Evolutionary conservation across 2,113 vertebrate species (phyloP), one percentile per base, ranked within the genome.

Genomic region (Labrus mixtus): DNA sequence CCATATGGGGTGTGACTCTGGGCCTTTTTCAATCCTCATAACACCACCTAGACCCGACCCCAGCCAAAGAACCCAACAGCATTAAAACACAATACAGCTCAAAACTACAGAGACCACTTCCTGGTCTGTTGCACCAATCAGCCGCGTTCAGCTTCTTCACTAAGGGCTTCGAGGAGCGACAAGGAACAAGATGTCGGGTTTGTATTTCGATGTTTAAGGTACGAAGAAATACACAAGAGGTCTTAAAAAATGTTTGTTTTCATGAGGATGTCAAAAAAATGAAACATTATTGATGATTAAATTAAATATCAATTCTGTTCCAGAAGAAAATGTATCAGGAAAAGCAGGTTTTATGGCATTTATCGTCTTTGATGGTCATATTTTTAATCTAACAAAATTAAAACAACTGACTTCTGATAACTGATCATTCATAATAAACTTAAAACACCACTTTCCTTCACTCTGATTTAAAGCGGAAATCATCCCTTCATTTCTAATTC

Each of bases 121-220:
- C 91, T 87, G 79, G 63, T 85, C 91, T 90, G 88, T 60, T 90
- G 86, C 61, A 88, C 82, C 86, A 84, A 88, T 92, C 91, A 90
- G 76, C 50, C 51, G 6, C 33, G 33, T 74, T 71, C 33, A 56
- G 68, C 25, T 46, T 79, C 60, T 15, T 74, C 71, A 22, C 71
- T 87, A 81, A 83, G 71, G 81, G 74, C 83, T 69, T 59, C 46
- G 7, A 58, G 80, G 74, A 67, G 73, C 76, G 20, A 75, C 76
- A 61, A 19, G 51, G 61, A 83, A 83, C 15, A 76, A 90, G 76
- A 77, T 84, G 82, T 83, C 16, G n/a, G 76, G 29, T 33, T 33
- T 33, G 29, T 33, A 33, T 33, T 33, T 33, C 29, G 29, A 33
- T 33, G 29, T 33, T 33, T 33, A 33, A 33, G 29, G 29, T 11